Conservation (phyloP, 2,888 invertebrate species). For the Heteromurus nitidus region DNA sequence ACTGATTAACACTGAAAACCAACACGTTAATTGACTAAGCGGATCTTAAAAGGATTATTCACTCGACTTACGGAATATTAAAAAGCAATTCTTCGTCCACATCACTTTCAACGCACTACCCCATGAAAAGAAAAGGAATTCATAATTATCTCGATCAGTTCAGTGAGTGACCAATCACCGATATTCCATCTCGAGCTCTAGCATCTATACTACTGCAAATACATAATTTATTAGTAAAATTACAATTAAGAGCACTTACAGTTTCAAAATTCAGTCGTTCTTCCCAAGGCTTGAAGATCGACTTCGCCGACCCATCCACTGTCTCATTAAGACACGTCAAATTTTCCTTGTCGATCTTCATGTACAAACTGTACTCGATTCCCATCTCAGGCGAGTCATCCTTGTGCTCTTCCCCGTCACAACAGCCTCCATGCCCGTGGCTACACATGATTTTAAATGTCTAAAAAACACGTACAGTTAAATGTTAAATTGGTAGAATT, state of each 20-base stretch:
- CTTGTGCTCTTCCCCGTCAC: conserved; percentile 80
- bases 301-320: conserved; percentile 89
- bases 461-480: no score
- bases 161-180: not conserved
- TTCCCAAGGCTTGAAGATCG: conserved; percentile 95
- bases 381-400: conserved; percentile 84
- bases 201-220: not conserved
- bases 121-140: conserved; percentile 74
- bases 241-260: no score
- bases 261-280: conserved; percentile 85
- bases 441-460: no score
- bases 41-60: not conserved
- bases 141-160: not conserved
- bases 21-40: conserved; percentile 36
- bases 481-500: no score
- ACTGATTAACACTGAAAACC: no score
- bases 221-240: no score
- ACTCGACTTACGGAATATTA: conserved; percentile 88
- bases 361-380: conserved; percentile 87
- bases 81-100: conserved; percentile 96
- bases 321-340: conserved; percentile 94
- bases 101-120: conserved; percentile 95
- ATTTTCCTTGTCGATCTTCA: conserved; percentile 91
- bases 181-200: not conserved
- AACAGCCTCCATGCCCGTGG: conserved; percentile 76